Evolutionary conservation across 2,888 invertebrate species (phyloP).

Genomic region (Lepidonotus clava): DNA sequence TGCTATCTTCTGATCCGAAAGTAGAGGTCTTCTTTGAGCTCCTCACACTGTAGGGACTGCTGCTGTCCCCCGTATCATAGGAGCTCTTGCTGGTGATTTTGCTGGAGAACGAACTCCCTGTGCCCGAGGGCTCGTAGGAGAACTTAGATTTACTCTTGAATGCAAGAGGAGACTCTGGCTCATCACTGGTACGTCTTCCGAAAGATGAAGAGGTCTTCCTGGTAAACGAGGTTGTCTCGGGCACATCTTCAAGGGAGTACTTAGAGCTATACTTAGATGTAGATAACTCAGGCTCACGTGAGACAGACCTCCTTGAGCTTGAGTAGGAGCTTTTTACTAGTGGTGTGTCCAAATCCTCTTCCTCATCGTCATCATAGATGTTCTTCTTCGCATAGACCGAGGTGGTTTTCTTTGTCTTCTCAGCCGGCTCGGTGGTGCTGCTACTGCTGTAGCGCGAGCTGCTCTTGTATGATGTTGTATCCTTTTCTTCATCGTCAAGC

Average conservation of each 20-base stretch:
- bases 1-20: neutral
- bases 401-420: too few relatives aligned
- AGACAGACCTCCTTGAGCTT: neutral
- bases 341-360: neutral
- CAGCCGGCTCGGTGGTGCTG: neutral
- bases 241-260: neutral
- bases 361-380: neutral
- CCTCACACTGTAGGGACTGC: too few relatives aligned
- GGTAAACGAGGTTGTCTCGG: neutral
- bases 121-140: neutral
- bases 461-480: constrained; percentile 11
- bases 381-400: neutral
- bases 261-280: neutral
- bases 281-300: neutral
- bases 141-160: constrained; percentile 2
- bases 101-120: neutral
- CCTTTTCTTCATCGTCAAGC: neutral
- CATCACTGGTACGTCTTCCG: neutral
- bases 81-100: too few relatives aligned
- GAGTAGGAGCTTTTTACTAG: neutral
- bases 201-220: neutral
- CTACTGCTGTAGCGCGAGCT: neutral
- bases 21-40: too few relatives aligned
- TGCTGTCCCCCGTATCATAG: too few relatives aligned
- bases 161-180: constrained; percentile 10